phyloP scores from a whole-genome alignment of 2,888 invertebrate species.

The Plusia festucae region DNA sequence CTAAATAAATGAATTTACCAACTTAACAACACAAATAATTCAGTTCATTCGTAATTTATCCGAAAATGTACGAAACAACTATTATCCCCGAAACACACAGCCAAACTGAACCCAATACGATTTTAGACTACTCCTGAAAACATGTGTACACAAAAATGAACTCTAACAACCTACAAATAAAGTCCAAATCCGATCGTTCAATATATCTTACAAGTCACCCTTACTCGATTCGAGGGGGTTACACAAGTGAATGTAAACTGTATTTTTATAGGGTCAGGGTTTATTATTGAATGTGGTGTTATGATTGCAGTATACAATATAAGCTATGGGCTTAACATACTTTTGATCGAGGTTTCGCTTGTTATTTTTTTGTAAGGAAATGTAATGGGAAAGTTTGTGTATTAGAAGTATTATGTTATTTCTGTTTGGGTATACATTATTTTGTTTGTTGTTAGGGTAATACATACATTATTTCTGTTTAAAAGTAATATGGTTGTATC shows the following conservation, averaged over 20 bases:
- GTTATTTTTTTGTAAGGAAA: conserved; percentile 28
- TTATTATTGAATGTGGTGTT: conserved; percentile 11
- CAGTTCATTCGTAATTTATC: conserved; percentile 18
- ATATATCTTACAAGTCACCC: conserved; percentile 25
- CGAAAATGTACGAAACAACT: conserved; percentile 56
- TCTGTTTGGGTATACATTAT: neutral
- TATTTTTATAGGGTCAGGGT: accelerated
- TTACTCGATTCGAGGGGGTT: conserved; percentile 14
- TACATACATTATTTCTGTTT: neutral
- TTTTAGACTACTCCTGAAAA: conserved; percentile 31
- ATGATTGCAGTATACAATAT: conserved; percentile 44
- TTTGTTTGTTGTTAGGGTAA: neutral
- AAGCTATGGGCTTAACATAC: conserved; percentile 25
- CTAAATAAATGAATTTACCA: conserved; percentile 38
- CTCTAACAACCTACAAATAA: neutral
- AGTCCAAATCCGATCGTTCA: conserved; percentile 2
- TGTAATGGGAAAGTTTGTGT: conserved; percentile 1
- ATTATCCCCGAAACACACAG: conserved; percentile 54
- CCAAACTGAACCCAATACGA: conserved; percentile 57
- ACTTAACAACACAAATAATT: conserved; percentile 28
- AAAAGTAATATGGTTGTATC: too few relatives aligned
- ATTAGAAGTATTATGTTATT: neutral
- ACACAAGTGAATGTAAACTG: conserved; percentile 21
- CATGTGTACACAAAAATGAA: conserved; percentile 10
- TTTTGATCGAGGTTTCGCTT: conserved; percentile 32